These are phyloP conservation scores for Aphis gossypii DNA, from an alignment of 1,140 invertebrate genomes.

Conservation along the genomic window DNA sequence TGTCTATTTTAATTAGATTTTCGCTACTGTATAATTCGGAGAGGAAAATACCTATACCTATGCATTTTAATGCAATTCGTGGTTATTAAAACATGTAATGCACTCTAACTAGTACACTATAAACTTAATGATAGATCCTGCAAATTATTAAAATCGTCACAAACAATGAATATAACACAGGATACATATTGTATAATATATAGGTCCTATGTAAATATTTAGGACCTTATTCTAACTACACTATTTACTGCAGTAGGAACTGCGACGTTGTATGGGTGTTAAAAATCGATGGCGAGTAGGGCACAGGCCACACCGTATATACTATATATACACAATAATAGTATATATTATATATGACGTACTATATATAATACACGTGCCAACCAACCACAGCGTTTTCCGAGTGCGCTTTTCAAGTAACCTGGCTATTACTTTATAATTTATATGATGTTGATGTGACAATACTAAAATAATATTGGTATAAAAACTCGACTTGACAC, in stretches of 20 bases:
- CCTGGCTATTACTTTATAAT: neutral
- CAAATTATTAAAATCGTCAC: neutral
- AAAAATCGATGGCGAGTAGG: neutral
- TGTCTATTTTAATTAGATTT: too few relatives aligned
- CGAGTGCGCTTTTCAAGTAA: neutral
- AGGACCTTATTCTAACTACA: neutral
- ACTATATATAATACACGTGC: neutral
- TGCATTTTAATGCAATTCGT: neutral
- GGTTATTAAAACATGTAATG: too few relatives aligned
- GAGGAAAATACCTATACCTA: too few relatives aligned
- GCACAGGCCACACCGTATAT: neutral
- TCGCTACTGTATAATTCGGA: neutral
- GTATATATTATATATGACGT: neutral
- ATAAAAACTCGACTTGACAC: neutral
- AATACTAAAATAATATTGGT: neutral
- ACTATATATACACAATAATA: neutral
- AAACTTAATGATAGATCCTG: neutral
- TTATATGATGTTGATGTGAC: neutral
- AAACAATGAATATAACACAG: neutral
- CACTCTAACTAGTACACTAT: neutral
- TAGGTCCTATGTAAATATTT: neutral
- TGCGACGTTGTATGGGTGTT: neutral
- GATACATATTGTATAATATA: neutral
- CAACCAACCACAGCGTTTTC: neutral
- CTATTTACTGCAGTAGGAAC: neutral